Conservation (phyloP, 1,140 invertebrate genomes). For the Polyergus mexicanus region DNA sequence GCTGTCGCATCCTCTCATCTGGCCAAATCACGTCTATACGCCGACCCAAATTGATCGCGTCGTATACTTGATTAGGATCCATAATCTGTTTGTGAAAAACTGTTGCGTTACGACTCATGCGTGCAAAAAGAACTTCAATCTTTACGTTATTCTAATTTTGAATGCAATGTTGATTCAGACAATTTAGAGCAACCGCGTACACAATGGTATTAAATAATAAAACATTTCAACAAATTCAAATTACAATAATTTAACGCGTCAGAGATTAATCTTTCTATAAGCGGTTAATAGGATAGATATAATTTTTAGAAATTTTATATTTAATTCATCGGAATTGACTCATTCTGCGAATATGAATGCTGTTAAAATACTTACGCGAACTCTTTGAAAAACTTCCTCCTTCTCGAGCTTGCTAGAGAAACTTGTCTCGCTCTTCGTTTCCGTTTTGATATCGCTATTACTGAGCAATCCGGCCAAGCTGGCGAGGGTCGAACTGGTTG, state of each 20-base stretch:
- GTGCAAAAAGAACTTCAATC: neutral
- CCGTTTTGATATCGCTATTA: constrained; percentile 84
- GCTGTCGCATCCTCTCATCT: constrained; percentile 93
- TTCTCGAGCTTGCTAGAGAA: constrained; percentile 85
- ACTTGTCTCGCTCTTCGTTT: constrained; percentile 84
- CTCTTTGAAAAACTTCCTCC: constrained; percentile 87
- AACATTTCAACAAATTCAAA: neutral
- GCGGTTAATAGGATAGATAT: neutral
- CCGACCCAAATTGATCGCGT: constrained; percentile 95
- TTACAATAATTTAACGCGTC: neutral
- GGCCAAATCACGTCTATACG: constrained; percentile 97
- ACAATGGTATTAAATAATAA: constrained; percentile 33
- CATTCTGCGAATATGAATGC: neutral
- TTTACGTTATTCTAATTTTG: neutral
- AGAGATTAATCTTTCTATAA: neutral
- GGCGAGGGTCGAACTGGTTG: constrained; percentile 92
- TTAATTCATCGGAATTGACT: constrained; percentile 12
- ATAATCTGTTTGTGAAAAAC: constrained; percentile 87
- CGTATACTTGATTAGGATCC: constrained; percentile 93
- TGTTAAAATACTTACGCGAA: constrained; percentile 85
- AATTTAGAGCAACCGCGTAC: neutral
- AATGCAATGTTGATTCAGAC: neutral
- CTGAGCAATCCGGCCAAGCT: constrained; percentile 92
- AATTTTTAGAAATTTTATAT: neutral
- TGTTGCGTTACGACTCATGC: neutral